Evolutionary conservation across 2,888 invertebrate species (phyloP).

Genomic region (Stegophylla sp.): DNA sequence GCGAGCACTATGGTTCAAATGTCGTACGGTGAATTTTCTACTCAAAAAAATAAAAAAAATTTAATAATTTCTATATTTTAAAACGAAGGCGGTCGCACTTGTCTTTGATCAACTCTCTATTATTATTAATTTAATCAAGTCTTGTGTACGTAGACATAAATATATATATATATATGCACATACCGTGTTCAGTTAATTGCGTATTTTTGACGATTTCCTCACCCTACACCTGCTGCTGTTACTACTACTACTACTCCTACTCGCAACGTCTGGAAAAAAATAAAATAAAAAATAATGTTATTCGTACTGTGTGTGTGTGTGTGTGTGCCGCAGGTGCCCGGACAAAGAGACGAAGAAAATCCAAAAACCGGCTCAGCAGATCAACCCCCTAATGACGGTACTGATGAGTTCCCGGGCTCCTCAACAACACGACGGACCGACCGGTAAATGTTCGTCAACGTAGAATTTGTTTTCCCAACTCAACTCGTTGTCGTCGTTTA

Average conservation of each 20-base stretch:
- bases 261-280: not conserved
- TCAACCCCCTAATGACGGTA: slow-evolving; percentile 57
- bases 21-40: too few relatives aligned
- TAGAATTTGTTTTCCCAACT: not conserved
- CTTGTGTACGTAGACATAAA: not conserved
- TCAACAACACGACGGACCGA: slow-evolving; percentile 17
- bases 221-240: slow-evolving; percentile 14
- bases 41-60: too few relatives aligned
- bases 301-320: slow-evolving; percentile 41
- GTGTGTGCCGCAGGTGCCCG: slow-evolving; percentile 55
- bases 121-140: not conserved
- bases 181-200: too few relatives aligned
- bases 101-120: not conserved
- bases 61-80: too few relatives aligned
- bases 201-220: slow-evolving; percentile 8
- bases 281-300: slow-evolving; percentile 47
- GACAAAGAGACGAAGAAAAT: slow-evolving; percentile 41
- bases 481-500: not conserved
- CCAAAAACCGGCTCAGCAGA: slow-evolving; percentile 49
- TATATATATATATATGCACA: too few relatives aligned
- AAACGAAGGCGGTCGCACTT: not conserved
- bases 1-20: too few relatives aligned
- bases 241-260: too few relatives aligned
- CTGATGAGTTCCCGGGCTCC: slow-evolving; percentile 47
- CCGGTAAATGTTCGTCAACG: slow-evolving; percentile 4